Evolutionary conservation across 1,140 invertebrate species (phyloP).

Genomic region (Drosophila burlai): DNA sequence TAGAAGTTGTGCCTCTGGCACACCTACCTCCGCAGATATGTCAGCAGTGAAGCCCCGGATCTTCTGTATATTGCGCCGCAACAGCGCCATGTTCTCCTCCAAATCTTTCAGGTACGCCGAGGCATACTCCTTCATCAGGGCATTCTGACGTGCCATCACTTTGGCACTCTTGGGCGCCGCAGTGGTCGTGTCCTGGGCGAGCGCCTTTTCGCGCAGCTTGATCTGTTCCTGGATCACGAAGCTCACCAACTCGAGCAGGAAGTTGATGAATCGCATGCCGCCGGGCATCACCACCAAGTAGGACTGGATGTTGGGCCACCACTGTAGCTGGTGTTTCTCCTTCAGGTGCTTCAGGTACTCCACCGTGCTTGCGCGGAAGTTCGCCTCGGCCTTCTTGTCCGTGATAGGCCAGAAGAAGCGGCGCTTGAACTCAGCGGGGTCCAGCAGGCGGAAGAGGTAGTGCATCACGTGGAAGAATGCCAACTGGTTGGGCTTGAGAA

Average conservation of each 20-base stretch:
- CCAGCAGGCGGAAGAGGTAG: conserved; percentile 85
- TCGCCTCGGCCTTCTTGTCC: conserved; percentile 86
- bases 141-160: conserved; percentile 53
- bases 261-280: conserved; percentile 80
- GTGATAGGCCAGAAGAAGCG: conserved; percentile 86
- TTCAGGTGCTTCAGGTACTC: conserved; percentile 79
- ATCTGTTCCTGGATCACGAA: conserved; percentile 70
- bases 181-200: conserved; percentile 4
- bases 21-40: conserved; percentile 37
- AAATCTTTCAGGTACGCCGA: conserved; percentile 63
- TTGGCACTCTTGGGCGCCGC: conserved; percentile 21
- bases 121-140: conserved; percentile 62
- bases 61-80: conserved; percentile 19
- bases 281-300: conserved; percentile 83
- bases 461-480: conserved; percentile 86
- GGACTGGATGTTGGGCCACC: conserved; percentile 73
- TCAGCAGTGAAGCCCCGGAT: conserved; percentile 28
- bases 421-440: conserved; percentile 85
- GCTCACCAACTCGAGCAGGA: conserved; percentile 70
- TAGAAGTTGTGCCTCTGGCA: conserved; percentile 27
- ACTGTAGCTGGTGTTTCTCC: conserved; percentile 76
- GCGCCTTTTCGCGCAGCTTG: conserved; percentile 68
- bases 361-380: conserved; percentile 82
- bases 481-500: conserved; percentile 86
- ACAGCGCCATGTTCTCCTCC: conserved; percentile 21